These are phyloP conservation scores for Crypturellus undulatus DNA, from an alignment of 2,113 vertebrate genomes.

Conservation along the genomic window DNA sequence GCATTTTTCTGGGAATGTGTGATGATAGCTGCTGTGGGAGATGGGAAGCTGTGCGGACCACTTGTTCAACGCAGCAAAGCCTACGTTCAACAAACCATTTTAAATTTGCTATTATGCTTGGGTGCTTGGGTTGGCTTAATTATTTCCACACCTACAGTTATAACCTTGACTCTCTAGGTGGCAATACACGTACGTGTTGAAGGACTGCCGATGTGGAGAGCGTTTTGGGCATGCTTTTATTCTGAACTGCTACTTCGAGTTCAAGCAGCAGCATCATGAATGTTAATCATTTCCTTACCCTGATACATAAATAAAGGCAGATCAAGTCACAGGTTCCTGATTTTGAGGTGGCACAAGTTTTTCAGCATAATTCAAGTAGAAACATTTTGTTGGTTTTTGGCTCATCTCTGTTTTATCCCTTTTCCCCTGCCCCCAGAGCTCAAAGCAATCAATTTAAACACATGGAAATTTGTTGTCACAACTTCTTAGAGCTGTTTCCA, in stretches of 20 bases:
- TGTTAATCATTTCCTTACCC: constrained; percentile 80
- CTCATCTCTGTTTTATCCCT: neutral
- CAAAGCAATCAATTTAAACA: constrained; percentile 6
- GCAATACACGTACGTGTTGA: neutral
- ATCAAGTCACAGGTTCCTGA: constrained; percentile 66
- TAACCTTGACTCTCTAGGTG: neutral
- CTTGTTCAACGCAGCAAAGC: neutral
- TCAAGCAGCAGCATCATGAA: constrained; percentile 49
- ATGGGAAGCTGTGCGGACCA: accelerated
- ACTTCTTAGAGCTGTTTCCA: constrained; percentile 9
- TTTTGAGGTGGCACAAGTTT: constrained; percentile 50
- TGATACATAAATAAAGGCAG: constrained; percentile 48
- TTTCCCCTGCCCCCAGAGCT: neutral
- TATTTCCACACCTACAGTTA: constrained; percentile 11
- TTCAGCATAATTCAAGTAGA: constrained; percentile 37
- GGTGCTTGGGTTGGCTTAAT: neutral
- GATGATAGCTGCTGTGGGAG: neutral
- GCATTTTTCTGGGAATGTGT: neutral
- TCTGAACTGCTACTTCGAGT: constrained; percentile 13
- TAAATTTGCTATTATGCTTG: neutral
- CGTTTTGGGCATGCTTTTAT: neutral
- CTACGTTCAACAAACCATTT: neutral
- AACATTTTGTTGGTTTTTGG: neutral
- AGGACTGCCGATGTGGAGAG: neutral
- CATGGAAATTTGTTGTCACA: constrained; percentile 42